These are phyloP conservation scores for Bambusicola thoracicus DNA, from an alignment of 2,113 vertebrate genomes.

Conservation along the genomic window DNA sequence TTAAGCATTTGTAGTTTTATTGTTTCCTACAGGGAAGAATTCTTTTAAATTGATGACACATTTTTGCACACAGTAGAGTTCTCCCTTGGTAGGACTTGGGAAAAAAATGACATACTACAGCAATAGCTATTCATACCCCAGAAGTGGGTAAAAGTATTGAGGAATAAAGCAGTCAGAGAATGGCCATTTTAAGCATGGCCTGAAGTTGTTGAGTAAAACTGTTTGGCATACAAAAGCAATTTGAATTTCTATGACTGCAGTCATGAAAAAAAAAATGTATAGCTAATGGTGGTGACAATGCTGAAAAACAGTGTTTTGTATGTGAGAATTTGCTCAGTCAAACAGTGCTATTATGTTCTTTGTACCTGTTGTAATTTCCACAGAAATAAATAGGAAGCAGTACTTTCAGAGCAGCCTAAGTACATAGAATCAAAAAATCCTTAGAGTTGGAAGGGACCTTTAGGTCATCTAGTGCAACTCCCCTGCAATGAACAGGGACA, in stretches of 20 bases:
- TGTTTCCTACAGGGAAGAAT: conserved; percentile 38
- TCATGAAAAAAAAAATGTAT: no score
- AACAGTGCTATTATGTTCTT: no score
- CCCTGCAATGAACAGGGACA: no score
- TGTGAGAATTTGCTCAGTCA: no score
- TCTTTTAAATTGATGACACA: background rate
- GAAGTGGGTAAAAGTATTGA: background rate
- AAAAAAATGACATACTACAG: background rate
- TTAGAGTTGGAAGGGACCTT: no score
- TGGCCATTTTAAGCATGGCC: background rate
- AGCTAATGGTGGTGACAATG: no score
- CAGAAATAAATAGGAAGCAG: no score
- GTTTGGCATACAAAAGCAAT: background rate
- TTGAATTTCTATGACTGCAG: background rate
- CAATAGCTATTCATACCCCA: background rate
- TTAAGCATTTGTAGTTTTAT: conserved; percentile 52
- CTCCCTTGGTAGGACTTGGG: conserved; percentile 26
- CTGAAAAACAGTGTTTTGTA: no score
- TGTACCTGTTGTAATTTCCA: no score
- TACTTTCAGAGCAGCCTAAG: no score
- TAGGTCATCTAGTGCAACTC: no score
- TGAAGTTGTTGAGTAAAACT: background rate
- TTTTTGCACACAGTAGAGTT: conserved; percentile 13
- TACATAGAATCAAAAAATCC: no score
- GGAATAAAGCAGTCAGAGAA: background rate